phyloP scores from a whole-genome alignment of 2,888 invertebrate species.

The Crossocerus cetratus region DNA sequence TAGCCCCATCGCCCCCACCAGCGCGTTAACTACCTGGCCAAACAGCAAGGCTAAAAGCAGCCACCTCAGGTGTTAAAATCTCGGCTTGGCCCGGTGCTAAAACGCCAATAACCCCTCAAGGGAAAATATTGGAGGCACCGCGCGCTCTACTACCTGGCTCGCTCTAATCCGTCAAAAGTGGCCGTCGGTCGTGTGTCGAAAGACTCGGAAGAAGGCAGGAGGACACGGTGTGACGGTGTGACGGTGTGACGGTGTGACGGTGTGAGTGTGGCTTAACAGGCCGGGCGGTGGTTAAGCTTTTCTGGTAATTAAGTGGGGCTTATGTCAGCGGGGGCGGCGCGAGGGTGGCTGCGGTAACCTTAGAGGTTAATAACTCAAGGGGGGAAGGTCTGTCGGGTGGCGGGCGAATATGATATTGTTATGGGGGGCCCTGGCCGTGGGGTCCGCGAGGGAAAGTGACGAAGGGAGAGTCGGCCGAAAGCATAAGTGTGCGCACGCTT shows the following conservation, averaged over 20 bases:
- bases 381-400: conserved; percentile 34
- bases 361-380: conserved; percentile 75
- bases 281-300: conserved; percentile 65
- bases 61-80: conserved; percentile 1
- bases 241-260: conserved; percentile 8
- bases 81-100: neutral
- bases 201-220: no score
- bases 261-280: conserved; percentile 45
- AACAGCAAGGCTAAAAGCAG: neutral
- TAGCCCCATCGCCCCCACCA: no score
- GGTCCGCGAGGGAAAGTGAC: conserved; percentile 12
- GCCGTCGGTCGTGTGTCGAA: neutral
- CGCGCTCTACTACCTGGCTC: neutral
- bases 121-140: neutral
- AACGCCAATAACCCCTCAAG: neutral
- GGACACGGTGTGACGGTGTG: conserved; percentile 32
- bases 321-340: conserved; percentile 55
- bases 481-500: conserved; percentile 5
- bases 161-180: neutral
- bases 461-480: conserved; percentile 14
- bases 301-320: conserved; percentile 71
- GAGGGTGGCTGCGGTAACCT: conserved; percentile 72
- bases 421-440: conserved; percentile 55
- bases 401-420: conserved; percentile 74
- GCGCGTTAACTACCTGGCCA: no score